Percentiles rank a stretch among this genome's conserved stretches.
phyloP scores from a whole-genome alignment of 2,797 vertebrate species.

The Chaunax sp. region DNA sequence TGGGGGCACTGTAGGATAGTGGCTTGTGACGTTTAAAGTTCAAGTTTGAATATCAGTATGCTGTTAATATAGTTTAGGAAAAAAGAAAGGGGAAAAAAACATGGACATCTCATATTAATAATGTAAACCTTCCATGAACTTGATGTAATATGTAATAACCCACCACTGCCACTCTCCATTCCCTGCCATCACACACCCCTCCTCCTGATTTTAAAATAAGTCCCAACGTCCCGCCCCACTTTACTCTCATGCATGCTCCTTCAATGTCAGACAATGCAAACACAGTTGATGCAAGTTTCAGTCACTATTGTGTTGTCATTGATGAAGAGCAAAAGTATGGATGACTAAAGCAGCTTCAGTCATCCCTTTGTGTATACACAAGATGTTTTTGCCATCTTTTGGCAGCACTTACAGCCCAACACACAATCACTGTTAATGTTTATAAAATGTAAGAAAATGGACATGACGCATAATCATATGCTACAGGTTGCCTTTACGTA shows the following conservation, averaged over 20 bases:
- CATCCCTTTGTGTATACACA: background rate
- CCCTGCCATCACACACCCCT: too few relatives aligned
- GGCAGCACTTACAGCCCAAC: background rate
- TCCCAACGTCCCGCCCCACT: slow-evolving; percentile 4
- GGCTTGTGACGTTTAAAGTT: too few relatives aligned
- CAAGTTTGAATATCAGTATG: too few relatives aligned
- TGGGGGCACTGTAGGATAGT: too few relatives aligned
- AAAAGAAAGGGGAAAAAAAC: too few relatives aligned
- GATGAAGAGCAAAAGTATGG: too few relatives aligned
- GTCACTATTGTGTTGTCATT: background rate
- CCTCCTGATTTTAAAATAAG: background rate
- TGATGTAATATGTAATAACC: too few relatives aligned
- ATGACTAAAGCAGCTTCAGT: too few relatives aligned
- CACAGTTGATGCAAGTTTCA: background rate
- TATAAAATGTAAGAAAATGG: background rate
- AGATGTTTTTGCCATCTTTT: background rate
- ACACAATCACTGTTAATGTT: background rate
- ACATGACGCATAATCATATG: background rate
- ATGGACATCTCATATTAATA: too few relatives aligned
- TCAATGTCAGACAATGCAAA: slow-evolving; percentile 8
- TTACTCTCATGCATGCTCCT: slow-evolving; percentile 44
- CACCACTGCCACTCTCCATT: too few relatives aligned
- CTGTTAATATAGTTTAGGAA: too few relatives aligned
- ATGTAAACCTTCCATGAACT: too few relatives aligned
- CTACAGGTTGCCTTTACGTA: background rate